Base-by-base conservation (phyloP, 2,888 invertebrate species). In the Prionchulus punctatus region DNA sequence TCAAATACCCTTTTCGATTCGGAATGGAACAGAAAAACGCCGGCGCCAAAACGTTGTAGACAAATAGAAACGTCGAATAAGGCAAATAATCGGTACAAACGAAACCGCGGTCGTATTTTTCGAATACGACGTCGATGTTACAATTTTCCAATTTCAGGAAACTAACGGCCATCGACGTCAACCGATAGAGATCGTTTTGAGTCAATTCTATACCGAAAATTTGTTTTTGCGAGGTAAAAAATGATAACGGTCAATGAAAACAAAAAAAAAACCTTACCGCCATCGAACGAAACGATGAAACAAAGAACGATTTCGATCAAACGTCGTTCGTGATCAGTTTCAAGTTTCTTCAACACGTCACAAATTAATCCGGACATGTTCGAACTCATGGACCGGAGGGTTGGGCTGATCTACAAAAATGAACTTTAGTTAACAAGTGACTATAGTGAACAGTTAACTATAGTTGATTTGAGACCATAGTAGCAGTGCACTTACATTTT, bases 301-400 rank as follows among this genome's bases (percentile, higher is more conserved):
- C 49, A 36, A 42, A 72, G 61, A 0, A 70, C 63, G 7, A 61
- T 60, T 36, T 63, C 45, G 2, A 70, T 63, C 48, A 64, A 56
- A 7, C 30, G 43, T 2, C 53, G 30, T 2, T 70, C 72, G 59
- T 67, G 64, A 58, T 71, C 70, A 27, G 59, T 56, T 60, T 72
- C 72, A 54, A 72, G 60, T n/a, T 70, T 58, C 4, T 57, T 58
- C 54, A 72, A 55, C 7, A 71, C 62, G 30, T 68, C 68, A 57
- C 68, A 66, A 55, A 72, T 62, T 54, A 73, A 62, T 48, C 59
- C 59, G 7, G 67, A 63, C 7, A 68, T 62, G 1, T 70, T 70
- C 43, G 70, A 70, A 21, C 72, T 70, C 55, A 73, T 61, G 2
- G 64, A 61, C 59, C 68, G 68, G 54, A 73, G 58, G 59, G 70